Evolutionary conservation across 92 coral and sea anemone species (phyloP), one percentile per base, ranked within the genome.

Genomic region (Metridium senile): DNA sequence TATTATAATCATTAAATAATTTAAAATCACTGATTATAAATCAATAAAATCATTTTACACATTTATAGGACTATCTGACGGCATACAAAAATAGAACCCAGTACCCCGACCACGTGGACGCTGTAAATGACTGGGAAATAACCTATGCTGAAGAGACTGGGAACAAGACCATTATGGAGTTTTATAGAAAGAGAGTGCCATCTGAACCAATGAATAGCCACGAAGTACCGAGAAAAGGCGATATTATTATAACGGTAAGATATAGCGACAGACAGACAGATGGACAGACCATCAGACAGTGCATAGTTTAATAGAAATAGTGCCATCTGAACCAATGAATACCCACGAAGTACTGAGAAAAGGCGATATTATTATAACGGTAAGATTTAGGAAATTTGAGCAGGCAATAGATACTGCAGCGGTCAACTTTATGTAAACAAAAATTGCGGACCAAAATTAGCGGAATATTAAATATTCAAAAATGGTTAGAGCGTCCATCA

Each of bases 101-200:
- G 68, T 30, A n/a, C 23, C 33, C 66, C 22, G 75, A 81, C 9
- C 61, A 52, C 23, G 71, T 11, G 21, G 82, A 83, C 74, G 59
- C 16, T 26, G 27, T 43, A 0, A 76, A 73, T 23, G 82, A 87
- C 64, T 87, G 91, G 91, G 39, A 10, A 0, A 53, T 72, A 25
- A 73, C 77, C 19, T 19, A 21, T 1, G 78, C 72, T 16, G 19
- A 30, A 32, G 85, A 87, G 71, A 30, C 2, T 1, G 74, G 63
- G 9, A 81, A 77, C 34, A 51, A 33, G 43, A 87, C 91, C 22
- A 78, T 61, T 1, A 58, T 87, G 70, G 85, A 66, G 77, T 87
- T 82, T 43, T 1, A 74, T 17, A 68, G 91, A 43, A 72, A 66
- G 31, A 31, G 83, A n/a, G 34, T 33, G 33, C 68, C 83, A 16